These are phyloP conservation scores for Gambelia wislizenii DNA, from an alignment of 2,797 vertebrate genomes.

Conservation along the genomic window DNA sequence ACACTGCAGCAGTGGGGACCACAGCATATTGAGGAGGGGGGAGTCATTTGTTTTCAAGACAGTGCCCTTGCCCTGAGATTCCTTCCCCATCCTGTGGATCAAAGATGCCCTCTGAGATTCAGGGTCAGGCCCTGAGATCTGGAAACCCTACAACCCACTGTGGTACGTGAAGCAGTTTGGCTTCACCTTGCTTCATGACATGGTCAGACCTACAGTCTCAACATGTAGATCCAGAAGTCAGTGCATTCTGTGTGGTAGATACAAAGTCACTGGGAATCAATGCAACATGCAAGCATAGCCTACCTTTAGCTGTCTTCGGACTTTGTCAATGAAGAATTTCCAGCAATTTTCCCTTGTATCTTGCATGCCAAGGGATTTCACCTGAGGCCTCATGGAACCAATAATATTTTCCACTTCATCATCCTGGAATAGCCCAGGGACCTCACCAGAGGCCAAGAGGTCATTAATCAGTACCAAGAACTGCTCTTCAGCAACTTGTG, in stretches of 20 bases:
- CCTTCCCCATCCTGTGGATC: too few species aligned
- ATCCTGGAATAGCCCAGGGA: conserved; percentile 80
- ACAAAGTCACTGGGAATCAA: neutral
- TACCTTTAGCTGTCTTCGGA: conserved; percentile 82
- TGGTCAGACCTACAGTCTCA: rapidly evolving
- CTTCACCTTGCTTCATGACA: neutral
- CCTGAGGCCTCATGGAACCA: conserved; percentile 77
- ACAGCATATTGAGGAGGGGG: too few species aligned
- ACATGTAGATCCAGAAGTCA: neutral
- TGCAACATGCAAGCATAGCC: neutral
- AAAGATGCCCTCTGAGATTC: too few species aligned
- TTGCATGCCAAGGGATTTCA: conserved; percentile 74
- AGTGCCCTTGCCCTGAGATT: too few species aligned
- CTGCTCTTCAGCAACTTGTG: conserved; percentile 82
- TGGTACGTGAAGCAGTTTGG: neutral
- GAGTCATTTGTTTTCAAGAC: too few species aligned
- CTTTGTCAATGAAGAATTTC: conserved; percentile 83
- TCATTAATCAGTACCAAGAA: conserved; percentile 85
- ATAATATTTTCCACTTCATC: conserved; percentile 80
- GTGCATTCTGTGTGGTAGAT: neutral
- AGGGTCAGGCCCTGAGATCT: too few species aligned
- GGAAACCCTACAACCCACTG: neutral
- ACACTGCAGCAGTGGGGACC: too few species aligned
- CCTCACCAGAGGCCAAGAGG: conserved; percentile 80
- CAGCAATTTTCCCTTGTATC: conserved; percentile 81